Evolutionary conservation across 2,113 vertebrate species (phyloP), one percentile per base, ranked within the genome.

Genomic region (Hemichromis elongatus): DNA sequence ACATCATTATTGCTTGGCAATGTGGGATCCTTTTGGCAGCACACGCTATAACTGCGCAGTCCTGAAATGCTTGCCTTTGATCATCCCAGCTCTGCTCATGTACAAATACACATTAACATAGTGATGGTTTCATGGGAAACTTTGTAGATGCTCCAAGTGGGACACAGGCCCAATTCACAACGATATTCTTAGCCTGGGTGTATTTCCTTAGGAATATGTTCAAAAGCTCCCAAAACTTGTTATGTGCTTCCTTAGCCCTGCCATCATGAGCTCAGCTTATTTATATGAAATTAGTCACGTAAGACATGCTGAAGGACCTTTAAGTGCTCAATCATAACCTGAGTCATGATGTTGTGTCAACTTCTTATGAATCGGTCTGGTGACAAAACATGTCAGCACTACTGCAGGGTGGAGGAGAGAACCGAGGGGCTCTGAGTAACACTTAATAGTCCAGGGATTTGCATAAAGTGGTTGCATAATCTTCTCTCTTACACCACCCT

Each of bases 21-120:
- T 37, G 91, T 93, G 92, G 94, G 92, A 94, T 77, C 94, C 95
- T 96, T 95, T 96, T 95, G 85, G 86, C 88, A 90, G 79, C 45
- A 75, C 70, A 52, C 66, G 26, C 66, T 70, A 26, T 86, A 79
- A 77, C 80, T 24, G 59, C 37, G 68, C 81, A 53, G 50, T 80
- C 81, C 80, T 79, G 37, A 87, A 78, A 84, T 40, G 35, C 33
- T 40, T 3, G 19, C 14, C 88, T 93, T 92, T 93, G 87, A 92
- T 91, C 91, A 85, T 1, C 3, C 61, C 24, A 18, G 77, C 75
- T 56, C 35, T 70, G 82, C 81, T 85, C 77, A 21, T 57, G 59
- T 80, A 45, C 63, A 87, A 30, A 87, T 80, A 57, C 70, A 13
- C 84, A 90, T 77, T 66, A 28, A 77, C n/a, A 77, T 26, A 82